phyloP scores from a whole-genome alignment of 2,113 vertebrate genomes.

The Plecturocebus donacophilus region DNA sequence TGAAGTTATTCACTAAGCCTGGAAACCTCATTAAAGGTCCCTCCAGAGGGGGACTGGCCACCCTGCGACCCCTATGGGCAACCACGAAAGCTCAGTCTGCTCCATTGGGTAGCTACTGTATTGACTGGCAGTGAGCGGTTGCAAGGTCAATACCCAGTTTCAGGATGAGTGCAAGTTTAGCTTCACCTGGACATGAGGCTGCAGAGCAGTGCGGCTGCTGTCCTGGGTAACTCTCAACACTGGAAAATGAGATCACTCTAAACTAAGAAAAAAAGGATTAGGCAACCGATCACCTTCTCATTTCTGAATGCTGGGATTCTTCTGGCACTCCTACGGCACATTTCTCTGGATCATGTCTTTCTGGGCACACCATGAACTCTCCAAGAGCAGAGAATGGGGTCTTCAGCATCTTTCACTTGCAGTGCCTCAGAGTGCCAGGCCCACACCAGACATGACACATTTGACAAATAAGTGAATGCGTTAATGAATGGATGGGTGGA shows the following conservation, averaged over 20 bases:
- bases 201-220: too few species aligned
- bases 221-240: not conserved
- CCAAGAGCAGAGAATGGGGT: not conserved
- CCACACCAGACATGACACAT: not conserved
- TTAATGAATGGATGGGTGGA: not conserved
- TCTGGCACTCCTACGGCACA: not conserved
- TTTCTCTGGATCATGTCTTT: not conserved
- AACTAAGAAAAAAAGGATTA: not conserved
- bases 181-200: not conserved
- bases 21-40: not conserved
- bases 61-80: not conserved
- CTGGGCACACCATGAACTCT: not conserved
- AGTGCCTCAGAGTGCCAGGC: not conserved
- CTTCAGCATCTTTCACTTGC: not conserved
- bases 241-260: not conserved
- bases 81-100: fast-evolving
- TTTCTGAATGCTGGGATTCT: not conserved
- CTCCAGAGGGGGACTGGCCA: too few species aligned
- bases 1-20: not conserved
- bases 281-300: not conserved
- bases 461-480: not conserved
- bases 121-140: not conserved
- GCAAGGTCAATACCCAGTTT: not conserved
- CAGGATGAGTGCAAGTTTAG: not conserved
- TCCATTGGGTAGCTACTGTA: fast-evolving